These are phyloP conservation scores for Xanthia icteritia DNA, from an alignment of 2,888 invertebrate genomes.

Conservation along the genomic window DNA sequence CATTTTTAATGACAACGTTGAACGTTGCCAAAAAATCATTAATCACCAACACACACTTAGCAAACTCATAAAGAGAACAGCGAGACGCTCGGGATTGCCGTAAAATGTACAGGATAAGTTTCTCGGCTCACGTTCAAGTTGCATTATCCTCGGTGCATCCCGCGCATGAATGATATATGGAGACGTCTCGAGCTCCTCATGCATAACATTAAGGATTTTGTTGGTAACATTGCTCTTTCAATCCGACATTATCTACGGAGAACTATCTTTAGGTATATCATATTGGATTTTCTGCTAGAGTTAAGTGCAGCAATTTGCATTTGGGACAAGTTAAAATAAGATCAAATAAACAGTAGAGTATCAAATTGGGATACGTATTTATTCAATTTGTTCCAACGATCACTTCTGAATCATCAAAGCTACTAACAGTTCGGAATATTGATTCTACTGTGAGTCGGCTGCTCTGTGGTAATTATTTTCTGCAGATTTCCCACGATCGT, in stretches of 20 bases:
- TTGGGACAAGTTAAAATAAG: conserved; percentile 6
- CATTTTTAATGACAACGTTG: conserved; percentile 44
- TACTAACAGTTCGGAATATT: conserved; percentile 29
- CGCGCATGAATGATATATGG: conserved; percentile 65
- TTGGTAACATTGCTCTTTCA: conserved; percentile 52
- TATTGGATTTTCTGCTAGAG: conserved; percentile 15
- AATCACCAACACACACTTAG: conserved; percentile 55
- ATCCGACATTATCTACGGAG: conserved; percentile 29
- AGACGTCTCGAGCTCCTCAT: conserved; percentile 58
- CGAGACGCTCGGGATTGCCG: conserved; percentile 42
- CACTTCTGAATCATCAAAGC: conserved; percentile 25
- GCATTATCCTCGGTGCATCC: conserved; percentile 64
- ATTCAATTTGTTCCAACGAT: conserved; percentile 20
- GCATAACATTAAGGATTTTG: conserved; percentile 60
- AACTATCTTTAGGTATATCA: conserved; percentile 27
- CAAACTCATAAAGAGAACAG: conserved; percentile 47
- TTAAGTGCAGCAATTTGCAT: conserved; percentile 24
- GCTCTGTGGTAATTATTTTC: conserved; percentile 34
- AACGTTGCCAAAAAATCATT: conserved; percentile 61
- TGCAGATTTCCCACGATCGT: conserved; percentile 52
- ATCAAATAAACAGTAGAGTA: not conserved
- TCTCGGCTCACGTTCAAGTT: conserved; percentile 47
- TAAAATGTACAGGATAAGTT: conserved; percentile 50
- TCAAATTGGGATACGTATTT: conserved; percentile 4
- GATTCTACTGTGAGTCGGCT: conserved; percentile 31